Evolutionary conservation across 1,140 invertebrate species (phyloP), one percentile per base, ranked within the genome.

Genomic region (Medauroidea extradentata): DNA sequence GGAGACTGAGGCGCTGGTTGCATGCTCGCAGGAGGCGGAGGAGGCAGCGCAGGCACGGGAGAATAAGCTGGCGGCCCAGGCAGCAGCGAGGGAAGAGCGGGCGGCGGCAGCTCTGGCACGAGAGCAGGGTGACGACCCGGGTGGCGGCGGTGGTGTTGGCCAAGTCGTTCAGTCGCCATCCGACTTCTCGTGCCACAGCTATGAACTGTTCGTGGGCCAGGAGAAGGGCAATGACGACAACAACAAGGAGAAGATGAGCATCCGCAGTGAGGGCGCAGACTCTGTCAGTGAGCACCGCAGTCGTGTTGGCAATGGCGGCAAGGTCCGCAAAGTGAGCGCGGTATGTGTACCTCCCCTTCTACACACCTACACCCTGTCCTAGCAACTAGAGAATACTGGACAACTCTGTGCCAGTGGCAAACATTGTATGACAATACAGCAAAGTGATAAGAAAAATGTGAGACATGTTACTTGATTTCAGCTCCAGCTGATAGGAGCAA

Each of bases 171-270:
- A 94, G 74, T 93, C 91, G 27, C 91, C 92, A 8, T 94, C 91
- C 39, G 88, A 88, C 69, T 92, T 89, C 72, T 94, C 92, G 14
- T 91, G 89, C 71, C 86, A 89, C 66, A 93, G 91, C 74, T 94
- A 94, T 76, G 92, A 94, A 75, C 78, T 93, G 49, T 94, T 92
- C 76, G 88, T 91, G 51, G 88, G 87, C 59, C 89, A 91, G 71
- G 90, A 91, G 65, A 90, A 89, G 65, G 87, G 87, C 63, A 88
- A 89, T 72, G 85, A 87, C 65, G 89, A 93, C 71, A 89, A 89
- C 78, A 91, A 93, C 79, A 89, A 91, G 71, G 92, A 95, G 74
- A 88, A 89, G 73, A 91, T 93, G 84, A 93, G 90, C 76, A 87
- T 94, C 55, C 83, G 89, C 71, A 94, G 91, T 71, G 89, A 90